Evolutionary conservation across 2,888 invertebrate genomes (phyloP).

Genomic region (Morpho achilles): DNA sequence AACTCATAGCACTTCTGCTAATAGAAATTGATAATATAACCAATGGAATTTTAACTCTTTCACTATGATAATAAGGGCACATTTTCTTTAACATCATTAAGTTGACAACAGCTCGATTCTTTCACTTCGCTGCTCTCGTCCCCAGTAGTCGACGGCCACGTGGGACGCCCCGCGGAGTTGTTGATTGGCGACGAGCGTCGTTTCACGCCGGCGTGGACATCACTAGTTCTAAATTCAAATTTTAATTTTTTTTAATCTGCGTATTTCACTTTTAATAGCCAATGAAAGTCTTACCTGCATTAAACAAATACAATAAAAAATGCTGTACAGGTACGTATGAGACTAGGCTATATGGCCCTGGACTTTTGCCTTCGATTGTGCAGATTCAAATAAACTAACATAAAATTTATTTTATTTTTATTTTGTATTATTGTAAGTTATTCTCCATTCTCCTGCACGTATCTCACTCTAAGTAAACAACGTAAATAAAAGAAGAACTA

Average conservation of each 20-base stretch:
- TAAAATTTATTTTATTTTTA: no score
- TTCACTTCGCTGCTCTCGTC: slow-evolving; percentile 52
- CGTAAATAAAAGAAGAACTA: no score
- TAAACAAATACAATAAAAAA: no score
- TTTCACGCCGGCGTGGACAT: slow-evolving; percentile 61
- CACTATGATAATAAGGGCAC: slow-evolving; percentile 3
- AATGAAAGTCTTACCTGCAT: slow-evolving; percentile 10
- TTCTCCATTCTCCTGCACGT: no score
- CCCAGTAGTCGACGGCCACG: slow-evolving; percentile 56
- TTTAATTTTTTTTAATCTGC: slow-evolving; percentile 22
- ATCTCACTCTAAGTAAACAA: no score
- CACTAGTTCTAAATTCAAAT: slow-evolving; percentile 30
- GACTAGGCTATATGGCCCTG: no score
- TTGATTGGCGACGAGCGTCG: slow-evolving; percentile 70
- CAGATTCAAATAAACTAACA: no score
- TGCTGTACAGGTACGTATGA: no score
- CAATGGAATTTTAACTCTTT: slow-evolving; percentile 27
- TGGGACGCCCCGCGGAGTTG: slow-evolving; percentile 65
- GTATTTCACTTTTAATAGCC: slow-evolving; percentile 6
- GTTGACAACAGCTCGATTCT: slow-evolving; percentile 48
- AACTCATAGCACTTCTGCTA: slow-evolving; percentile 32
- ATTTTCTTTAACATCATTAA: slow-evolving; percentile 10
- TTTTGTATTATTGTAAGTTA: no score
- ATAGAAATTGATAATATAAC: slow-evolving; percentile 12
- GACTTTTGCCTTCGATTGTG: no score